Conservation (phyloP, 2,113 vertebrate genomes). For the Mola mola region DNA sequence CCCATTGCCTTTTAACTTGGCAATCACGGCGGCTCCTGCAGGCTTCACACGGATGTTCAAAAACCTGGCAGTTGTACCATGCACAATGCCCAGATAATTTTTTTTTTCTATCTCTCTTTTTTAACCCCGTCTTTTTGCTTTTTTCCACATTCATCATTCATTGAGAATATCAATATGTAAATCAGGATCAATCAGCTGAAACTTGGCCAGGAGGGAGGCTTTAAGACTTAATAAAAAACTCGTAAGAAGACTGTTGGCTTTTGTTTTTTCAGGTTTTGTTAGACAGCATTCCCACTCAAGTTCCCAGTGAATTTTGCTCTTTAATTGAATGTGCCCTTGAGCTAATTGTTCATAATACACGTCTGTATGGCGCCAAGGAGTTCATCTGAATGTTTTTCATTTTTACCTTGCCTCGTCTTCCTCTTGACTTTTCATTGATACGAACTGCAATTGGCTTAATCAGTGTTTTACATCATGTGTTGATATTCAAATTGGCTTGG, state of each 20-base stretch:
- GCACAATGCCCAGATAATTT: neutral
- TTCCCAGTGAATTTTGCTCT: slow-evolving; percentile 36
- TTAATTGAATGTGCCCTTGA: slow-evolving; percentile 71
- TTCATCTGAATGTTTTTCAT: slow-evolving; percentile 11
- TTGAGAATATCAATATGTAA: slow-evolving; percentile 70
- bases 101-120: too few species aligned
- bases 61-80: slow-evolving; percentile 14
- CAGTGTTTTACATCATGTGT: slow-evolving; percentile 79
- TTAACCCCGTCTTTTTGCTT: neutral
- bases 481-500: slow-evolving; percentile 83
- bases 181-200: slow-evolving; percentile 65
- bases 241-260: slow-evolving; percentile 38
- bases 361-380: slow-evolving; percentile 45
- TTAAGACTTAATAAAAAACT: slow-evolving; percentile 53
- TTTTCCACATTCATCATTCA: slow-evolving; percentile 53
- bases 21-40: slow-evolving; percentile 11
- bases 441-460: slow-evolving; percentile 79
- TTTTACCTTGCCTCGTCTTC: slow-evolving; percentile 12
- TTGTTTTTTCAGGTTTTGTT: slow-evolving; percentile 54
- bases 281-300: slow-evolving; percentile 35
- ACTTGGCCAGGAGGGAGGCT: slow-evolving; percentile 49
- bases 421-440: slow-evolving; percentile 71
- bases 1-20: slow-evolving; percentile 27
- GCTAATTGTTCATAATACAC: slow-evolving; percentile 73
- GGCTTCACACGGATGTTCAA: slow-evolving; percentile 48